Evolutionary conservation across 2,113 vertebrate species (phyloP).

Genomic region (Calyptomena viridis): DNA sequence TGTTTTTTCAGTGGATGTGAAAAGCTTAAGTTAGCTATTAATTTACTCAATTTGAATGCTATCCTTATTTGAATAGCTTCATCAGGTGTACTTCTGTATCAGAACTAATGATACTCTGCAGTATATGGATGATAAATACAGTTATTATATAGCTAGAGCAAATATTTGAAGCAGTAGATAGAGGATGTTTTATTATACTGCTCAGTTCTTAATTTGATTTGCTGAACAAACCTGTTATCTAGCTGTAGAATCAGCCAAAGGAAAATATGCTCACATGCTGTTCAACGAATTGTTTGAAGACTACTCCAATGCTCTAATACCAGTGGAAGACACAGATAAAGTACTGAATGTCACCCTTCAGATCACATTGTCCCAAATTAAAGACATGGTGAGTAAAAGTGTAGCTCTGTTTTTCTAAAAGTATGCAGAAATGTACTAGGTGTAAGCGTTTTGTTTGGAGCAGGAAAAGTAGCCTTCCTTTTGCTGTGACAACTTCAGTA

Average conservation of each 20-base stretch:
- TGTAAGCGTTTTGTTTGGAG: neutral
- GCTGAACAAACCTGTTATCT: conserved; percentile 1
- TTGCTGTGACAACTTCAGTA: neutral
- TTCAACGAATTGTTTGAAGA: conserved; percentile 89
- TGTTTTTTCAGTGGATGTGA: neutral
- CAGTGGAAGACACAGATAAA: conserved; percentile 93
- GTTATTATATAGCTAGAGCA: neutral
- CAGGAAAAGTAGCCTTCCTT: neutral
- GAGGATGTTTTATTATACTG: neutral
- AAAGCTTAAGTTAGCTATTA: neutral
- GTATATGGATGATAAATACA: neutral
- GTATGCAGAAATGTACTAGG: neutral
- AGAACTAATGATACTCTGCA: neutral
- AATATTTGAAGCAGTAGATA: neutral
- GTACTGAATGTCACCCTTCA: conserved; percentile 94
- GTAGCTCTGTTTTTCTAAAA: neutral
- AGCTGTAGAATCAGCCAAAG: conserved; percentile 87
- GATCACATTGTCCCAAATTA: conserved; percentile 96
- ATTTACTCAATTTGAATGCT: neutral
- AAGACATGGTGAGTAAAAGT: conserved; percentile 89
- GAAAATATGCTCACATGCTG: conserved; percentile 92
- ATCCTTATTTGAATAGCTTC: neutral
- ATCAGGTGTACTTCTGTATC: neutral
- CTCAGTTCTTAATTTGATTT: neutral
- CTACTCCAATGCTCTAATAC: conserved; percentile 90